These are phyloP conservation scores for Lepidotrigona ventralis DNA, from an alignment of 1,140 invertebrate genomes.

Conservation along the genomic window DNA sequence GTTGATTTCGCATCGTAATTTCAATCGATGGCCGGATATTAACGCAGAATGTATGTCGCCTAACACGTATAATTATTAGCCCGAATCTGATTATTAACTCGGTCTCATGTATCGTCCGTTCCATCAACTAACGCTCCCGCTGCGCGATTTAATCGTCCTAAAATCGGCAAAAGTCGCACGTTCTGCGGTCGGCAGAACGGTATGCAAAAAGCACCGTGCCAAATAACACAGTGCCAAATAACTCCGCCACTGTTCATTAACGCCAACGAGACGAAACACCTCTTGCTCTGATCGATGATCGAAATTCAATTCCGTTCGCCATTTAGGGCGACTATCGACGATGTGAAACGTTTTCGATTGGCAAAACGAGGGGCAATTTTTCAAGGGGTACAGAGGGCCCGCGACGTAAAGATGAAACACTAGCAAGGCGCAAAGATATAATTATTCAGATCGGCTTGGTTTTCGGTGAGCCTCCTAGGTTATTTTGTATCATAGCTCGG, in stretches of 20 bases:
- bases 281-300: background rate
- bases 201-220: background rate
- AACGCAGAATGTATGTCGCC: conserved; percentile 8
- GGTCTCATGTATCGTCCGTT: background rate
- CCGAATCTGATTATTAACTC: background rate
- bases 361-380: background rate
- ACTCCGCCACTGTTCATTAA: background rate
- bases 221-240: conserved; percentile 26
- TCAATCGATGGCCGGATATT: conserved; percentile 27
- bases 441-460: conserved; percentile 40
- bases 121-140: background rate
- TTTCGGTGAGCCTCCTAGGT: conserved; percentile 22
- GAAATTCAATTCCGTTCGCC: conserved; percentile 30
- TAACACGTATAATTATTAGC: conserved; percentile 32
- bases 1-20: conserved; percentile 27
- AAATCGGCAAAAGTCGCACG: background rate
- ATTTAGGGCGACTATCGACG: background rate
- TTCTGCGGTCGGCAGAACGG: background rate
- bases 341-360: background rate
- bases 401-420: background rate
- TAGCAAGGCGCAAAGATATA: conserved; percentile 29
- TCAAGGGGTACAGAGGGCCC: background rate
- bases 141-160: background rate
- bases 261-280: conserved; percentile 5
- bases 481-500: conserved; percentile 27